These are phyloP conservation scores for Rallus crepitans DNA, from an alignment of 2,797 vertebrate species.

Conservation along the genomic window DNA sequence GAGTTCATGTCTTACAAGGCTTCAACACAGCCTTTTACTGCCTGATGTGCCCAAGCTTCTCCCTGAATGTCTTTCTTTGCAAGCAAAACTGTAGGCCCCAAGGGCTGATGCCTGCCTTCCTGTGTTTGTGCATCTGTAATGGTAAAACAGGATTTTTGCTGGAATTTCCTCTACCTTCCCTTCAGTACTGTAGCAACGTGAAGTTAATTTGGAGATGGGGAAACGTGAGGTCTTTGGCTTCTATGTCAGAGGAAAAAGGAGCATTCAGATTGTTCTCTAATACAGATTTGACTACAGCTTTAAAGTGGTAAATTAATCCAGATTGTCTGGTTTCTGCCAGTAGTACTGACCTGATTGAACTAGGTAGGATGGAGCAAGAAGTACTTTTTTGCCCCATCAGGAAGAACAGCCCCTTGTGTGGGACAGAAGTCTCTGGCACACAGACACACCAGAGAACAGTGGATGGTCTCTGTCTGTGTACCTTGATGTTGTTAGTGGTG, in stretches of 20 bases:
- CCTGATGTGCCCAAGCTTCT: neutral
- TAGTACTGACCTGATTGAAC: neutral
- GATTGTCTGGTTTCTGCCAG: neutral
- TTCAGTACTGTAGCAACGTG: neutral
- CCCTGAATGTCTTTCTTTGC: neutral
- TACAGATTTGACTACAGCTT: neutral
- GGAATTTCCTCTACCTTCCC: neutral
- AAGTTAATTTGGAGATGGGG: neutral
- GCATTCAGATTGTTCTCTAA: neutral
- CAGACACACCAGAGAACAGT: rapidly evolving
- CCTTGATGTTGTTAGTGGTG: neutral
- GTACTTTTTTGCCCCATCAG: neutral
- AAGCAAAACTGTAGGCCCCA: neutral
- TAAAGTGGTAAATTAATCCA: neutral
- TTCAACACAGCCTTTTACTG: neutral
- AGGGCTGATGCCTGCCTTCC: neutral
- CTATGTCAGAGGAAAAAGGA: rapidly evolving
- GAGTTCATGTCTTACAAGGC: neutral
- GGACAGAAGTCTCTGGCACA: neutral
- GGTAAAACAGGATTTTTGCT: neutral
- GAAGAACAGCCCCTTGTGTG: neutral
- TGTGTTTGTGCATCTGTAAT: neutral
- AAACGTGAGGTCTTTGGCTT: neutral
- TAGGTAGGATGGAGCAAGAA: neutral
- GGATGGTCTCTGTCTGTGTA: neutral